A percentile compares a stretch with the other conserved stretches of the same genome.
phyloP scores from a whole-genome alignment of 1,140 invertebrate genomes.

The Danaus plexippus region DNA sequence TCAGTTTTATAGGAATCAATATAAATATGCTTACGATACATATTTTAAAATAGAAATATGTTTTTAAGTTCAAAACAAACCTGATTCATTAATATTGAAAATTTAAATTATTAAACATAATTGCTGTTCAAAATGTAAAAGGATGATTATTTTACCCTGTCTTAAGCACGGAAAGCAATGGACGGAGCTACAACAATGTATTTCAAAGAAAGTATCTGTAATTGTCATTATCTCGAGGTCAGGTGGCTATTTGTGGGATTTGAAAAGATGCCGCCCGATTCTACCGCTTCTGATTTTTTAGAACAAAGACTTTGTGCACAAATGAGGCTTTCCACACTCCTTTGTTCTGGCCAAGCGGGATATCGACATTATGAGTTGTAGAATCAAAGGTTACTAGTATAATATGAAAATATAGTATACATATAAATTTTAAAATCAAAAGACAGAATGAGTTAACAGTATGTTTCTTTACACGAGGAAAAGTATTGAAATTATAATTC shows the following conservation, averaged over 20 bases:
- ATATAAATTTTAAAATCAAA: no score
- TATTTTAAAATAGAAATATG: no score
- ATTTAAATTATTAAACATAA: not conserved
- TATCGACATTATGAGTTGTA: no score
- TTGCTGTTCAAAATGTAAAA: slow-evolving; percentile 3
- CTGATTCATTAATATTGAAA: no score
- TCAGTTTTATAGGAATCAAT: no score
- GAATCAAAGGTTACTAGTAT: no score
- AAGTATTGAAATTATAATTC: no score
- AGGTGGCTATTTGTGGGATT: slow-evolving; percentile 44
- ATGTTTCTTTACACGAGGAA: no score
- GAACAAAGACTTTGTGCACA: slow-evolving; percentile 39
- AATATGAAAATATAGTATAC: no score
- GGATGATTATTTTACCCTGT: not conserved
- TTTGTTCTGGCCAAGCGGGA: slow-evolving; percentile 9
- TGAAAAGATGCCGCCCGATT: slow-evolving; percentile 38
- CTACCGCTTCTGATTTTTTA: slow-evolving; percentile 38
- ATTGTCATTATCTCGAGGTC: slow-evolving; percentile 39
- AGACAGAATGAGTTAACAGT: no score
- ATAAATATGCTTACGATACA: no score
- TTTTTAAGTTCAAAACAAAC: no score
- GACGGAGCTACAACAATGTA: slow-evolving; percentile 23
- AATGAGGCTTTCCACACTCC: slow-evolving; percentile 31
- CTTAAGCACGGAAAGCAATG: slow-evolving; percentile 5
- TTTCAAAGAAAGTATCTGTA: slow-evolving; percentile 46